These are phyloP conservation scores for Tetramorium parvispinum DNA, from an alignment of 1,140 invertebrate species.

Conservation along the genomic window DNA sequence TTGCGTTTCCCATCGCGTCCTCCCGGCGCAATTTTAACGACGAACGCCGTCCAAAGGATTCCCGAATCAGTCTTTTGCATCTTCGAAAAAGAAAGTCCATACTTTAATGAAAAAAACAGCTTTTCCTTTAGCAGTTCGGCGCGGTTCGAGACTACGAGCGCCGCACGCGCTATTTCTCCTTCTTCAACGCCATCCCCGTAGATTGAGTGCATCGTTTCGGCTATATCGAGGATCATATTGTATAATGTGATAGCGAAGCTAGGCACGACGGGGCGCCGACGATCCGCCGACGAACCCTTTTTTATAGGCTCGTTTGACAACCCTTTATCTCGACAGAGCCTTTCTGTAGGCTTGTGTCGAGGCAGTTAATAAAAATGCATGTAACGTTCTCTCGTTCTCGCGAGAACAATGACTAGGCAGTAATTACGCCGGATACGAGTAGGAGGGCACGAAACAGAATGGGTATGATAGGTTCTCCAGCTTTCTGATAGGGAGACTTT, in stretches of 20 bases:
- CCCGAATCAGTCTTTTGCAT: conserved; percentile 69
- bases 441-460: background rate
- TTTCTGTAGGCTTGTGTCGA: background rate
- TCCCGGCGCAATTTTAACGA: conserved; percentile 65
- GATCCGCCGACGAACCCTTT: background rate
- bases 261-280: background rate
- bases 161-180: conserved; percentile 20
- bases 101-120: conserved; percentile 73
- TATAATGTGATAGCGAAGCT: conserved; percentile 47
- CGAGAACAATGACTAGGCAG: conserved; percentile 47
- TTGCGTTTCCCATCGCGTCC: conserved; percentile 54
- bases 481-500: conserved; percentile 44
- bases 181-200: background rate
- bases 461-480: background rate
- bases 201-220: background rate
- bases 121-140: conserved; percentile 35
- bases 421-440: conserved; percentile 22
- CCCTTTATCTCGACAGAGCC: conserved; percentile 37
- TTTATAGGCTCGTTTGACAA: conserved; percentile 57
- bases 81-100: conserved; percentile 70
- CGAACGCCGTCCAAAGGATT: conserved; percentile 69
- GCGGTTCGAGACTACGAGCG: conserved; percentile 35
- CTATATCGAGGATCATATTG: conserved; percentile 29
- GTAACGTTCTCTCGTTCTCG: conserved; percentile 51
- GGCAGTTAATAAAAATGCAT: conserved; percentile 61